Conservation (phyloP, 2,113 vertebrate genomes). For the Hystrix cristata region DNA sequence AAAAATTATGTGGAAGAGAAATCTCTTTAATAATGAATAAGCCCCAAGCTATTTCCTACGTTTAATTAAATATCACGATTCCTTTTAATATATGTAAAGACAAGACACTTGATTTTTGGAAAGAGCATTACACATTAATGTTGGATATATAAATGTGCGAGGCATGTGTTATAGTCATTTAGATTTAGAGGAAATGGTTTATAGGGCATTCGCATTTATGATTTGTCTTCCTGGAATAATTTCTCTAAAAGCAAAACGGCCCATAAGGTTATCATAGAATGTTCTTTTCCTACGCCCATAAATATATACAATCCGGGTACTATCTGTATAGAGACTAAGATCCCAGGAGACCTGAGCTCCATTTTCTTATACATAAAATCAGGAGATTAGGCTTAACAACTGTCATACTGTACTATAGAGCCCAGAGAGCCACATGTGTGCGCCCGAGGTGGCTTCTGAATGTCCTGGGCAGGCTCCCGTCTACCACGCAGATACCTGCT, state of each 20-base stretch:
- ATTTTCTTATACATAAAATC: not conserved
- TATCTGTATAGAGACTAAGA: not conserved
- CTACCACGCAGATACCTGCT: not conserved
- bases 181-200: not conserved
- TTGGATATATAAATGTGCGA: not conserved
- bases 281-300: not conserved
- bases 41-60: not conserved
- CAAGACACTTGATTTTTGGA: not conserved
- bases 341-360: not conserved
- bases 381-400: not conserved
- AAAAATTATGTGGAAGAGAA: slow-evolving; percentile 23
- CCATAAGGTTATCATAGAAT: not conserved
- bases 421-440: rapidly evolving
- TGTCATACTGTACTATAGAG: not conserved
- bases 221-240: slow-evolving; percentile 36
- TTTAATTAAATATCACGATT: not conserved
- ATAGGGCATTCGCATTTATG: slow-evolving; percentile 19
- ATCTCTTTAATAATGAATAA: not conserved
- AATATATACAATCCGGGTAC: not conserved
- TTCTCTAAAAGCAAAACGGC: not conserved
- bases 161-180: not conserved
- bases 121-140: not conserved
- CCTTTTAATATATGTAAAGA: not conserved
- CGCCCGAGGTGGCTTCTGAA: rapidly evolving
- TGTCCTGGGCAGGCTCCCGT: rapidly evolving